A percentile compares a stretch with the other conserved stretches of the same genome.
These are phyloP conservation scores for Ahaetulla prasina DNA, from an alignment of 2,113 vertebrate species.

Conservation along the genomic window DNA sequence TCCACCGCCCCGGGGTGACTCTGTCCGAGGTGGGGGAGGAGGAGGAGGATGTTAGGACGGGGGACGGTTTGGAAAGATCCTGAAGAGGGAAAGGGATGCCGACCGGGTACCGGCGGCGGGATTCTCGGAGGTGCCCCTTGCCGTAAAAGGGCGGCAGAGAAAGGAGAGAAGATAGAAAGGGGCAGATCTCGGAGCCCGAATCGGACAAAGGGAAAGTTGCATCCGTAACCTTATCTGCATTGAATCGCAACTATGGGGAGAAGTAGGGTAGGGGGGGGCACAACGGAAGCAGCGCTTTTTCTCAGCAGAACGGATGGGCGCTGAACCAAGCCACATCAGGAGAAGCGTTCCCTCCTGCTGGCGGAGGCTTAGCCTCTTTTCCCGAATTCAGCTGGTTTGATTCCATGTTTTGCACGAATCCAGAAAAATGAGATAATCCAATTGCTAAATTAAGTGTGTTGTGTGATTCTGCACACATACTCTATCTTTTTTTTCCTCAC, in stretches of 20 bases:
- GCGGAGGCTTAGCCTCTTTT: not conserved
- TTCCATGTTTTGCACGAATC: not conserved
- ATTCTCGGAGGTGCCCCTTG: not conserved
- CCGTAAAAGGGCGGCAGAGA: not conserved
- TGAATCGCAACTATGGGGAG: not conserved
- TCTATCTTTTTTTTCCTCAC: not conserved
- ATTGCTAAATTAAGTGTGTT: not conserved
- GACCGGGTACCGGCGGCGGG: not conserved
- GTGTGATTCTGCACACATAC: not conserved
- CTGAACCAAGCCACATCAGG: not conserved
- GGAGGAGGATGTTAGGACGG: not conserved
- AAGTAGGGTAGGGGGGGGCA: not conserved
- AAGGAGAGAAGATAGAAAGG: not conserved
- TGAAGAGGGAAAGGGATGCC: not conserved
- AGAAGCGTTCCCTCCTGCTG: not conserved
- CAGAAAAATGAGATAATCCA: not conserved
- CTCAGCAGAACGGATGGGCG: not conserved
- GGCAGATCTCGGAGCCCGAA: not conserved
- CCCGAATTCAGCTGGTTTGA: not conserved
- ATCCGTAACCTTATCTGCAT: not conserved
- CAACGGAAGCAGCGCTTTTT: not conserved
- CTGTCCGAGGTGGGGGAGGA: constrained; percentile 31
- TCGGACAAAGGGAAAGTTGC: not conserved
- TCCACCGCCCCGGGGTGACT: not conserved
- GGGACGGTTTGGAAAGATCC: not conserved